phyloP scores from a whole-genome alignment of 2,113 vertebrate species.

The Bubalus kerabau region DNA sequence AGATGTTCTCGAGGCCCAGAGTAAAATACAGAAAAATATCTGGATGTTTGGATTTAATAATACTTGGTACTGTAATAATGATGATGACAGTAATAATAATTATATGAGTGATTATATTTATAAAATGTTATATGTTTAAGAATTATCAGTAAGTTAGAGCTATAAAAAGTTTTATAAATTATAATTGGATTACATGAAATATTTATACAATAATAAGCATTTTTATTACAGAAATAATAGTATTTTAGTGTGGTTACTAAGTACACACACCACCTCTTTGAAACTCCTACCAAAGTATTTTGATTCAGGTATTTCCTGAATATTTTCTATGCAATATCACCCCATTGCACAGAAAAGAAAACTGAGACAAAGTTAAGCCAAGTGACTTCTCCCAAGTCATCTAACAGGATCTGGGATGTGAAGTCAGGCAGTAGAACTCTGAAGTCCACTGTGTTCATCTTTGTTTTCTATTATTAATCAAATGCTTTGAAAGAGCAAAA shows the following conservation, averaged over 20 bases:
- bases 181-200: neutral
- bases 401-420: neutral
- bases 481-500: neutral
- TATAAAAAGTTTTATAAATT: neutral
- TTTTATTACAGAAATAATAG: neutral
- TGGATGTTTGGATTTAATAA: neutral
- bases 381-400: neutral
- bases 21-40: neutral
- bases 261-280: neutral
- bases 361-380: neutral
- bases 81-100: neutral
- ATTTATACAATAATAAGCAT: neutral
- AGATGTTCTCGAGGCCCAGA: neutral
- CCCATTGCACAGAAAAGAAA: neutral
- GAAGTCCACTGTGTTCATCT: neutral
- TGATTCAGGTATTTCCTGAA: neutral
- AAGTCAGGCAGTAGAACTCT: neutral
- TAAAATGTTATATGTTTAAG: neutral
- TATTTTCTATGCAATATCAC: neutral
- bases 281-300: neutral
- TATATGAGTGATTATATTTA: neutral
- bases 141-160: neutral
- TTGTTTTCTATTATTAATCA: neutral
- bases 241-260: neutral
- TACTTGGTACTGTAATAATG: neutral